Conservation (phyloP, 2,888 invertebrate genomes). For the Drosophila phalerata region DNA sequence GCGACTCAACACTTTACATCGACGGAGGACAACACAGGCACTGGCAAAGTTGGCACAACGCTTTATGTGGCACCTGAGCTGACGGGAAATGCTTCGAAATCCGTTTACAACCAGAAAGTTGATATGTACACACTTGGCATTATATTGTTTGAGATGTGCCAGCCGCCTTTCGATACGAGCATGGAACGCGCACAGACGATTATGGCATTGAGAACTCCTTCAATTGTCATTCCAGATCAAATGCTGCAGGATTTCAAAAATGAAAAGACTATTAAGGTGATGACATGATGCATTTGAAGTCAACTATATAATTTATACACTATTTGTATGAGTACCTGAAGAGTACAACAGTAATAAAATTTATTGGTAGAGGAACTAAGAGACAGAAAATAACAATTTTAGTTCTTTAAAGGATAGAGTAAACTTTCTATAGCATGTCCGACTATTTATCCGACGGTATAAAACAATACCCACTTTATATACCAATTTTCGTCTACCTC, state of each 20-base stretch:
- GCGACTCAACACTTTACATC: conserved; percentile 64
- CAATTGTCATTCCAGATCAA: conserved; percentile 90
- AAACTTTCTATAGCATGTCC: too few species aligned
- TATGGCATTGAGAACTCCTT: conserved; percentile 89
- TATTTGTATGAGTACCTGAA: too few species aligned
- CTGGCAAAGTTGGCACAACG: conserved; percentile 96
- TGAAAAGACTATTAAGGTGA: conserved; percentile 87
- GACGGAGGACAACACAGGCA: conserved; percentile 86
- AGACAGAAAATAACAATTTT: too few species aligned
- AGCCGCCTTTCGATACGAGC: conserved; percentile 92
- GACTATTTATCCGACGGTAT: too few species aligned
- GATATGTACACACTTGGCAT: conserved; percentile 95
- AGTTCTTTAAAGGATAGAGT: too few species aligned
- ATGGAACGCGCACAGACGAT: conserved; percentile 96
- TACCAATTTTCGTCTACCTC: too few species aligned
- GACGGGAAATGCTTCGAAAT: conserved; percentile 89
- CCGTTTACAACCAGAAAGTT: conserved; percentile 94
- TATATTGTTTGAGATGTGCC: conserved; percentile 98
- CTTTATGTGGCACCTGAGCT: conserved; percentile 98
- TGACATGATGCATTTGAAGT: background rate
- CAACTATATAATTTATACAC: background rate
- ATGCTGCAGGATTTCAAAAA: conserved; percentile 86
- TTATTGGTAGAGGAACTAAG: too few species aligned
- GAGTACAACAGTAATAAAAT: too few species aligned
- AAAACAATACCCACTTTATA: too few species aligned